Evolutionary conservation across 2,888 invertebrate species (phyloP), one percentile per base, ranked within the genome.

Genomic region (Xylota segnis): DNA sequence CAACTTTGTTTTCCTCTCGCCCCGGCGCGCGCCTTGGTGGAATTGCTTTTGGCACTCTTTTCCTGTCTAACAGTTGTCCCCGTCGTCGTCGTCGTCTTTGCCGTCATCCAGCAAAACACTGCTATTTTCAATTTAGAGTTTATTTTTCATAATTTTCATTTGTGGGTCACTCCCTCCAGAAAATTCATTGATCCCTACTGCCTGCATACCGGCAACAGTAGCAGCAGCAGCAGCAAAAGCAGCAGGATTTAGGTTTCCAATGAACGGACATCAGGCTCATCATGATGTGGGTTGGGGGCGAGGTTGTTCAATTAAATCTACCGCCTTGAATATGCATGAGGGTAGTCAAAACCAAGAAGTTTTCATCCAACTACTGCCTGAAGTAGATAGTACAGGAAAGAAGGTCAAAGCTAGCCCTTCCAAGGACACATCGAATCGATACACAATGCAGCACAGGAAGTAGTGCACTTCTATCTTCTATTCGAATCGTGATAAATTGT

Each of bases 21-120:
- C 14, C 16, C n/a, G n/a, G n/a, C n/a, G n/a, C n/a, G n/a, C n/a
- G n/a, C 7, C 14, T 5, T 12, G 18, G 37, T 14, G 23, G 34
- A n/a, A 47, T 47, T 45, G 70, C 68, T 65, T 58, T 76, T 76
- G 82, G 70, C 70, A 71, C 65, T 52, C 52, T 50, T 52, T 65
- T 32, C 14, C 32, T 52, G 45, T 79, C 45, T 54, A 79, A 56
- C 40, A 10, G 43, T 52, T 63, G 18, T 50, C 10, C 12, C n/a
- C 12, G 18, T 14, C 32, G 65, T 16, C 12, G 18, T 14, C 32
- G 65, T 10, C 43, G 18, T 14, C 32, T 58, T 16, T 9, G 18
- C 14, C 32, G 65, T 10, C 43, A n/a, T 40, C n/a, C 18, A 65
- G 23, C 45, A 29, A 23, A 14, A 16, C 14, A 43, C 14, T 43